Base-by-base conservation (phyloP, 2,797 vertebrate species). In the Zalophus californianus region DNA sequence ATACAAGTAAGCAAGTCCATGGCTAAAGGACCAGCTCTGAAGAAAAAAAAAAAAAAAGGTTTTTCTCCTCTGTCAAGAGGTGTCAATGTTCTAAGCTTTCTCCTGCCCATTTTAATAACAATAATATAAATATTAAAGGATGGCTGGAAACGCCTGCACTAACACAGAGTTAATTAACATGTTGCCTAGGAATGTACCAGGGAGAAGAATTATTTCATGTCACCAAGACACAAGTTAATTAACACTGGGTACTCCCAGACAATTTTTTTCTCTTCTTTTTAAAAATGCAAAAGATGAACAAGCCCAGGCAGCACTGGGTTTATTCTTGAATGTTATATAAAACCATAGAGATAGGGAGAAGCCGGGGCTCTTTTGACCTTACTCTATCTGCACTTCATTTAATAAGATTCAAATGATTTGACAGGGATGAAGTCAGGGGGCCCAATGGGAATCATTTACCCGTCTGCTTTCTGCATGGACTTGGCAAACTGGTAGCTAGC, bases 181-280 rank as follows among this genome's bases (percentile, higher is more conserved):
- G 77, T 97, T 98, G 92, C 87, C 98, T 96, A 95, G 97, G 96
- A 98, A 97, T 91, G 97, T 85, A 94, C 96, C 96, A 58, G 94
- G 85, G 96, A 96, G 84, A 96, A 97, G 96, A 96, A 98, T 97
- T 97, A 98, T 96, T 97, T 96, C 91, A 73, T 98, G 98, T 98
- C 97, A 98, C 97, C 94, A 86, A 98, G 98, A 98, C 97, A 97
- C 96, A 96, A 98, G 98, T 95, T 86, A 90, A 98, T 98, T 97
- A 97, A 98, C 97, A 96, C 54, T 95, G 78, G 90, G 48, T 73
- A 91, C 44, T 83, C 70, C 23, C 52, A 96, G 98, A 91, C 97
- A 96, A 70, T 96, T 97, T 78, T 90, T 77, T 56, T 29, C 92
- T 27, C 95, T 85, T 90, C 91, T 98, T 97, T 98, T 98, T 95